Percentiles rank a stretch among this genome's conserved stretches.
Conservation (phyloP, 2,888 invertebrate species). For the Drosophila tanythrix region DNA sequence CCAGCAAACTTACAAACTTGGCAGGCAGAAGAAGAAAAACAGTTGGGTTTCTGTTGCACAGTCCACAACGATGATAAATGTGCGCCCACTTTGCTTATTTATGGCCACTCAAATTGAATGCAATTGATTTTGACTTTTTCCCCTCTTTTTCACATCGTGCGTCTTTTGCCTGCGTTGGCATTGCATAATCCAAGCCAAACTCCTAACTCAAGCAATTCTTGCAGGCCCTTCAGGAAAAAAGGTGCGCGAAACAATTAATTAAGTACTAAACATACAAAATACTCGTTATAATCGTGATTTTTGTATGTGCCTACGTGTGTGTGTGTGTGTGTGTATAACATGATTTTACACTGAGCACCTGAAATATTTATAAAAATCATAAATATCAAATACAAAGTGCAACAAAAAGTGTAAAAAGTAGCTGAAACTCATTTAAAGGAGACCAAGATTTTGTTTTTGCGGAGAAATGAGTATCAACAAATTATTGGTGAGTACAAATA, state of each 20-base stretch:
- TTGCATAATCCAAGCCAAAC: conserved; percentile 60
- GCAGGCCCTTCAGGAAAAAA: conserved; percentile 44
- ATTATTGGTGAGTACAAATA: conserved; percentile 77
- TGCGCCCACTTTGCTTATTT: conserved; percentile 69
- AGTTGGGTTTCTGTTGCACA: conserved; percentile 50
- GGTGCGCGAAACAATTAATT: conserved; percentile 51
- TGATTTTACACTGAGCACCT: conserved; percentile 61
- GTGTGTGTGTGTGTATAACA: conserved; percentile 53
- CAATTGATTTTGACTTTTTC: conserved; percentile 68
- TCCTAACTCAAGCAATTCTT: conserved; percentile 37
- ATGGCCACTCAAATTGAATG: conserved; percentile 78
- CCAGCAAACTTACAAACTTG: conserved; percentile 34
- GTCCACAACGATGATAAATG: conserved; percentile 63
- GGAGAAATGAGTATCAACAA: conserved; percentile 82
- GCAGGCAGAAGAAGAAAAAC: conserved; percentile 23
- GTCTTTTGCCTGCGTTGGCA: conserved; percentile 61
- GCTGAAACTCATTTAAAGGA: conserved; percentile 44
- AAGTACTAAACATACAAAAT: conserved; percentile 33
- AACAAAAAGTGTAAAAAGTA: conserved; percentile 25
- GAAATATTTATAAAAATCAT: conserved; percentile 43
- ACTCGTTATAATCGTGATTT: conserved; percentile 20
- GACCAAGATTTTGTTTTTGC: conserved; percentile 65
- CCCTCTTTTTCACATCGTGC: background rate
- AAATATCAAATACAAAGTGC: conserved; percentile 62
- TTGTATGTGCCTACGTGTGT: conserved; percentile 31